Evolutionary conservation across 2,113 vertebrate genomes (phyloP).

Genomic region (Hydrochoerus hydrochaeris): DNA sequence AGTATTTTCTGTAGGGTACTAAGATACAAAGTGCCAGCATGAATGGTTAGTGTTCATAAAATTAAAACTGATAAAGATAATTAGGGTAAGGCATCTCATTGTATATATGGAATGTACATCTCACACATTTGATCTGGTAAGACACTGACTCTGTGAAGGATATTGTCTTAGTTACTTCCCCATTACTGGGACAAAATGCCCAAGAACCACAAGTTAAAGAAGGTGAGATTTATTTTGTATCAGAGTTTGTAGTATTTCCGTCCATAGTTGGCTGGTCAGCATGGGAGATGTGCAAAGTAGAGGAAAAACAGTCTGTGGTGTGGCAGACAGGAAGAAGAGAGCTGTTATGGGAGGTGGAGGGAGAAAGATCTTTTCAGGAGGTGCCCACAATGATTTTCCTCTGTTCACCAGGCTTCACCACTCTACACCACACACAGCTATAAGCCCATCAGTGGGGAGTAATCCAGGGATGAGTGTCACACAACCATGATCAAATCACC

Average conservation of each 20-base stretch:
- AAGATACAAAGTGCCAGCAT: no score
- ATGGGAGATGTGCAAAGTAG: background rate
- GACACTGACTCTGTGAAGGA: background rate
- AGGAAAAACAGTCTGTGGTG: background rate
- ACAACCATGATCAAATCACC: background rate
- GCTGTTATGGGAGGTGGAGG: background rate
- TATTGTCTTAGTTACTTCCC: background rate
- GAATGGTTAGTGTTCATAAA: background rate
- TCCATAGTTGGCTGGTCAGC: background rate
- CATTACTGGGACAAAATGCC: background rate
- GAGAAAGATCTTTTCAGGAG: background rate
- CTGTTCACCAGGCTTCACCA: background rate
- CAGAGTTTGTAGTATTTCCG: background rate
- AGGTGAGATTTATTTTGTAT: background rate
- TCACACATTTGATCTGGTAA: background rate
- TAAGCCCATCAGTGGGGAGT: background rate
- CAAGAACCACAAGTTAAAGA: background rate
- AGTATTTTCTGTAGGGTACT: background rate
- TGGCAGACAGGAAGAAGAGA: background rate
- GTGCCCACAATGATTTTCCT: background rate
- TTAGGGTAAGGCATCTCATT: background rate
- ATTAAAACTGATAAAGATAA: no score
- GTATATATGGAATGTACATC: background rate
- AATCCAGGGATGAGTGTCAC: background rate
- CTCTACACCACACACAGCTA: background rate